phyloP scores from a whole-genome alignment of 2,888 invertebrate genomes.

The Tinea trinotella region DNA sequence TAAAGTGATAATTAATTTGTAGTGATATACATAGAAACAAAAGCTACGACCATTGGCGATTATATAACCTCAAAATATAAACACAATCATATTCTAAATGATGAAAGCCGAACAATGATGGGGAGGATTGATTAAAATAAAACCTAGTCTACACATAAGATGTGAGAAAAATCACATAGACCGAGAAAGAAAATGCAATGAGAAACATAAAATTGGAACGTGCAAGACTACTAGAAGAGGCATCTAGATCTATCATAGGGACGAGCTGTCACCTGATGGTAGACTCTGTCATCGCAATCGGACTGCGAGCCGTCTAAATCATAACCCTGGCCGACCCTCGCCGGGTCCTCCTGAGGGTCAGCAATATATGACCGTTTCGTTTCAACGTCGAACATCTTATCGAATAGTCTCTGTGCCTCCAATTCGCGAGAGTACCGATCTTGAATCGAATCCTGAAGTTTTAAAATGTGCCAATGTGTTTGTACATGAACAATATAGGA shows the following conservation, averaged over 20 bases:
- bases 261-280: constrained; percentile 54
- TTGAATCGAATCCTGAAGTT: constrained; percentile 61
- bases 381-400: constrained; percentile 72
- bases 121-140: constrained; percentile 1
- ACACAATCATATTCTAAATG: neutral
- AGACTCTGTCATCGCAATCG: constrained; percentile 64
- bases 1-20: neutral
- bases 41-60: constrained; percentile 8
- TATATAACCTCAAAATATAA: neutral
- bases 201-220: constrained; percentile 6
- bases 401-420: constrained; percentile 71
- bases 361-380: constrained; percentile 60
- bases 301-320: constrained; percentile 59
- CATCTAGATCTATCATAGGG: constrained; percentile 25
- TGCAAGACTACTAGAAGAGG: constrained; percentile 16
- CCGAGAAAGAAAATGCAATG: constrained; percentile 15
- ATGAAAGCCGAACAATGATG: neutral
- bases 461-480: constrained; percentile 5
- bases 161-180: neutral
- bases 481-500: neutral
- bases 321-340: constrained; percentile 53
- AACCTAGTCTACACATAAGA: constrained; percentile 7
- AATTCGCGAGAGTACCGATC: constrained; percentile 72
- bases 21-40: neutral
- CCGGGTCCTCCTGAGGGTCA: constrained; percentile 57